Percentiles rank a stretch among this genome's conserved stretches.
Conservation (phyloP, 1,140 invertebrate species). For the Drosophila rhopaloa region DNA sequence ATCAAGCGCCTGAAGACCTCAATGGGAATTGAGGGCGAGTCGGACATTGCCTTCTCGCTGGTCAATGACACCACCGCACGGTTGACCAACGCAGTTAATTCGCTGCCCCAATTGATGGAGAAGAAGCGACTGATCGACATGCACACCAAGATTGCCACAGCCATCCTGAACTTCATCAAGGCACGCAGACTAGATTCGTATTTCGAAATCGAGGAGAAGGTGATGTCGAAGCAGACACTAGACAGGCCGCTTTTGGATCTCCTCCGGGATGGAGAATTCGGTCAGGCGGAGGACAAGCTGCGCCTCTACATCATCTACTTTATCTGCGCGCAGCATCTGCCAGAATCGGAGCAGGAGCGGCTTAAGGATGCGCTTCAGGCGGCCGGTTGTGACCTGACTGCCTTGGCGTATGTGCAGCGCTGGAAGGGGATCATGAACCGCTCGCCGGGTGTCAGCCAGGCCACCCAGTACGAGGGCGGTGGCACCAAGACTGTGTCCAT, state of each 20-base stretch:
- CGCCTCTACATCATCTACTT: constrained; percentile 98
- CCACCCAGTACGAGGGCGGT: constrained; percentile 94
- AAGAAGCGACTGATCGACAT: constrained; percentile 99
- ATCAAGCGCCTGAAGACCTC: constrained; percentile 97
- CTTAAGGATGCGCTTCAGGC: constrained; percentile 91
- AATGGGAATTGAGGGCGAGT: constrained; percentile 94
- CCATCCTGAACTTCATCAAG: constrained; percentile 94
- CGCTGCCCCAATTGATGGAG: constrained; percentile 97
- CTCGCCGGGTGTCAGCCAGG: constrained; percentile 75
- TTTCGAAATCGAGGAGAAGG: constrained; percentile 99
- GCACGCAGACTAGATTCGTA: constrained; percentile 96
- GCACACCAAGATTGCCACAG: constrained; percentile 99
- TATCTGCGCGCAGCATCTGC: constrained; percentile 92
- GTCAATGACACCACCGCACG: constrained; percentile 97
- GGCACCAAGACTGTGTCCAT: constrained; percentile 98
- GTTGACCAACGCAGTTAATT: constrained; percentile 97
- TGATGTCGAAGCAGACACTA: constrained; percentile 93
- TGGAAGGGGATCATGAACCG: constrained; percentile 88
- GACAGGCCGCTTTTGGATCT: constrained; percentile 92
- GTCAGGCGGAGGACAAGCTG: constrained; percentile 96
- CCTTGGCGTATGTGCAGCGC: constrained; percentile 94
- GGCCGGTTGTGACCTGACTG: constrained; percentile 93
- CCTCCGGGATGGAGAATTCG: constrained; percentile 93
- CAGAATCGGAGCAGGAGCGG: constrained; percentile 93
- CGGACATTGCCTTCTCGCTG: constrained; percentile 91